A percentile compares a stretch with the other conserved stretches of the same genome.
Evolutionary conservation across 2,113 vertebrate species (phyloP).

Genomic region (Emberiza fucata): DNA sequence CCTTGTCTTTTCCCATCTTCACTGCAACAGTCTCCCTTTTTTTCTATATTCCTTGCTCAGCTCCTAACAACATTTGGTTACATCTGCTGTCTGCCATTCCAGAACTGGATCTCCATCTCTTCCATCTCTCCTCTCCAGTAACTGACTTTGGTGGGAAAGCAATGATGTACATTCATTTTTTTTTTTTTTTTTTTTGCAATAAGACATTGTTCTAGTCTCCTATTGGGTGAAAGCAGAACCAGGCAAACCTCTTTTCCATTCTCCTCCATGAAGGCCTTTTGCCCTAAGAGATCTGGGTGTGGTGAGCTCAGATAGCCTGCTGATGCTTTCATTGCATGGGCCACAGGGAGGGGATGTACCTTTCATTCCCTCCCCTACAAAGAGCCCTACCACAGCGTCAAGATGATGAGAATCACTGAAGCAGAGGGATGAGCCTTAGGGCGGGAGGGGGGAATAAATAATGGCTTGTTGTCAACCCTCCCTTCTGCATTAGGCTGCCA

Average conservation of each 20-base stretch:
- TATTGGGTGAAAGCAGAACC: background rate
- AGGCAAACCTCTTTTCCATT: constrained; percentile 17
- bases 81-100: background rate
- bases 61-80: background rate
- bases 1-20: background rate
- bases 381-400: constrained; percentile 58
- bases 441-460: constrained; percentile 53
- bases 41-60: background rate
- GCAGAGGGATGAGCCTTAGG: constrained; percentile 36
- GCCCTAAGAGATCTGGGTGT: constrained; percentile 39
- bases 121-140: background rate
- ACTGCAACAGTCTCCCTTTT: background rate
- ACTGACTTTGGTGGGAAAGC: background rate
- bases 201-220: background rate
- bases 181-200: background rate
- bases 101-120: background rate
- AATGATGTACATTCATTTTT: accelerated
- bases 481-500: constrained; percentile 54
- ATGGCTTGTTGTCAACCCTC: constrained; percentile 48
- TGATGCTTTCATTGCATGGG: constrained; percentile 49
- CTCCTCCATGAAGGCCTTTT: background rate
- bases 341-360: constrained; percentile 49
- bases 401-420: constrained; percentile 40
- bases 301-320: constrained; percentile 44
- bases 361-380: constrained; percentile 33